Evolutionary conservation across 2,888 invertebrate genomes (phyloP), one percentile per base, ranked within the genome.

Genomic region (Orthonevra nobilis): DNA sequence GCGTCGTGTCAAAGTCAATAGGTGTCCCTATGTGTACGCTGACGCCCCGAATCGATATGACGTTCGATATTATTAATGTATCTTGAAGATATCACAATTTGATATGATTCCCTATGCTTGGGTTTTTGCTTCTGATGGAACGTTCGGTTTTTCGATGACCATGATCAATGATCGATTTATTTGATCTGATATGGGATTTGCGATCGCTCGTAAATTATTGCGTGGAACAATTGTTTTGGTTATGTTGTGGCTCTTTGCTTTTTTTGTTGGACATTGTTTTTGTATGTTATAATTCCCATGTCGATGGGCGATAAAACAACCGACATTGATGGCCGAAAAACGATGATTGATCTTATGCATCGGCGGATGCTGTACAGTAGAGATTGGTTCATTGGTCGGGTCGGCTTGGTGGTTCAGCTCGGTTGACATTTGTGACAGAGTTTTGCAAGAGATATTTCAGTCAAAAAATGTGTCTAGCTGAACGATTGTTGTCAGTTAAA

Each of bases 161-260:
- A 79, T 79, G 79, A 79, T 79, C 73, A 79, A 79, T 79, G 79
- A 79, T 72, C 73, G 68, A 73, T 79, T 79, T 73, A 79, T 79
- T 73, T 61, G 79, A 79, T 79, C 79, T 73, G 79, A 79, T 79
- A 73, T 61, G 73, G 66, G 73, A 79, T 73, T 79, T 73, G 79
- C 79, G 73, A 79, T 79, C 79, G 73, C 40, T 79, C 79, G 79
- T 79, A 79, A 79, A 79, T 73, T 79, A 79, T 79, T 79, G 61
- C 73, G 46, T 73, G 46, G 54, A 79, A 73, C 79, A 79, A 79
- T 79, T 79, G 79, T 66, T 79, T 73, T 73, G 66, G 52, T 66
- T 58, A 38, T 19, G 30, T 52, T 26, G 23, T 44, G 10, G 17
- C 28, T 20, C 34, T 26, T 42, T 52, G n/a, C 17, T 34, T 32